These are phyloP conservation scores for Kryptolebias ocellatus DNA, from an alignment of 2,797 vertebrate genomes.

Conservation along the genomic window DNA sequence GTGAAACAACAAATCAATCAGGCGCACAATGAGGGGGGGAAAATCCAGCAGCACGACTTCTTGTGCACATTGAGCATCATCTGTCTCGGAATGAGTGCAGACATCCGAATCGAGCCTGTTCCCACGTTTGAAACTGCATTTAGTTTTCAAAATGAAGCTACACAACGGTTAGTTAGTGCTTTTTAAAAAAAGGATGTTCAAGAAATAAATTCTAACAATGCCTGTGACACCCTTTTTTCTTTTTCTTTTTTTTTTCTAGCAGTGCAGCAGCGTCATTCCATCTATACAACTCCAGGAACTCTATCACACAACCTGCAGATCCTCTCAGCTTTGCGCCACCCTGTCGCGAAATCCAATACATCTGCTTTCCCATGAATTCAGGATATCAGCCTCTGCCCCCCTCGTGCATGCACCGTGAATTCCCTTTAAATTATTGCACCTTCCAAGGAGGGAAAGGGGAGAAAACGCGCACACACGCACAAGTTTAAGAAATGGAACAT, in stretches of 20 bases:
- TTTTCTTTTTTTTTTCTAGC: background rate
- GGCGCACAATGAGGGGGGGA: slow-evolving; percentile 41
- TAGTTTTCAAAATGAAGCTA: background rate
- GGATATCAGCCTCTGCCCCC: slow-evolving; percentile 40
- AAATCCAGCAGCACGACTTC: slow-evolving; percentile 4
- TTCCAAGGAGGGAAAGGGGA: background rate
- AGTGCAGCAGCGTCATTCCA: slow-evolving; percentile 42
- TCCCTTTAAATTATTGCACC: slow-evolving; percentile 10
- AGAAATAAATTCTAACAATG: background rate
- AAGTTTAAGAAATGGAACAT: slow-evolving; percentile 6
- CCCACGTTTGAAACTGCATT: background rate
- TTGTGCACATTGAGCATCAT: background rate
- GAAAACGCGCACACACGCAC: background rate
- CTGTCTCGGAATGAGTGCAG: background rate
- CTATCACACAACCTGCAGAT: slow-evolving; percentile 64
- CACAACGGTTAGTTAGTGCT: too few relatives aligned
- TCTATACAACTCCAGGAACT: slow-evolving; percentile 53
- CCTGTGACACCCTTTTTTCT: slow-evolving; percentile 3
- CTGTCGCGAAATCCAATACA: slow-evolving; percentile 67
- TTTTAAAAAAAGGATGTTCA: too few relatives aligned
- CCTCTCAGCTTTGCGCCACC: slow-evolving; percentile 66
- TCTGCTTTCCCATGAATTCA: slow-evolving; percentile 63
- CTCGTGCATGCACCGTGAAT: slow-evolving; percentile 29
- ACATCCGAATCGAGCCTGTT: background rate
- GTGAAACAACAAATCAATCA: slow-evolving; percentile 56